Conservation (phyloP, 1,140 invertebrate species). For the Melanaphis sacchari region DNA sequence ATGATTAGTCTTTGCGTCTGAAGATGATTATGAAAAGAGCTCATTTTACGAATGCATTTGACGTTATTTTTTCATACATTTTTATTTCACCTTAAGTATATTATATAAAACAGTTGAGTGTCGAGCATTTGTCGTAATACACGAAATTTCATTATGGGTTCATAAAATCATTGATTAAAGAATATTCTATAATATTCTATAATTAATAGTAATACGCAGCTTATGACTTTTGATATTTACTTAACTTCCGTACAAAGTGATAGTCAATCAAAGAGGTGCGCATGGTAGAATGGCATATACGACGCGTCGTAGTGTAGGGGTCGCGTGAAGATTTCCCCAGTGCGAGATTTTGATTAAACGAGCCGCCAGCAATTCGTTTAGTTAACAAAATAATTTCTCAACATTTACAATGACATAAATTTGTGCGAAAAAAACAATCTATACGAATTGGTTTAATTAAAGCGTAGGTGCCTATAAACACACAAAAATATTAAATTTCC, state of each 20-base stretch:
- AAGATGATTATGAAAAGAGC: too few species aligned
- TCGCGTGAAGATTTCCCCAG: neutral
- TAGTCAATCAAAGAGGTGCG: neutral
- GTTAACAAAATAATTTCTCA: neutral
- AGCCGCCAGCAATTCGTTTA: neutral
- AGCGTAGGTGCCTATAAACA: too few species aligned
- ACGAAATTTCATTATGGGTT: too few species aligned
- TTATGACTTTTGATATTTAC: neutral
- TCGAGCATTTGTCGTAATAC: too few species aligned
- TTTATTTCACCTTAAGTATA: too few species aligned
- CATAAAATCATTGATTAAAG: too few species aligned
- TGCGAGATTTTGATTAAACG: neutral
- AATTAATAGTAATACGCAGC: neutral
- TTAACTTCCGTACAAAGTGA: neutral
- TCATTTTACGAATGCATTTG: too few species aligned
- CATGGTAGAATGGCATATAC: neutral
- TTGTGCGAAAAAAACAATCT: neutral
- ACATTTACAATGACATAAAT: neutral
- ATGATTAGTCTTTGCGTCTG: too few species aligned
- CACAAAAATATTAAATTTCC: neutral
- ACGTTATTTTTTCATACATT: too few species aligned
- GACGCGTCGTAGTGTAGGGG: neutral
- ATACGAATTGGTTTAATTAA: too few species aligned
- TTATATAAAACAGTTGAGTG: too few species aligned
- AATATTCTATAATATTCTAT: too few species aligned